phyloP scores from a whole-genome alignment of 2,888 invertebrate genomes.

The Calliscelio sp. region DNA sequence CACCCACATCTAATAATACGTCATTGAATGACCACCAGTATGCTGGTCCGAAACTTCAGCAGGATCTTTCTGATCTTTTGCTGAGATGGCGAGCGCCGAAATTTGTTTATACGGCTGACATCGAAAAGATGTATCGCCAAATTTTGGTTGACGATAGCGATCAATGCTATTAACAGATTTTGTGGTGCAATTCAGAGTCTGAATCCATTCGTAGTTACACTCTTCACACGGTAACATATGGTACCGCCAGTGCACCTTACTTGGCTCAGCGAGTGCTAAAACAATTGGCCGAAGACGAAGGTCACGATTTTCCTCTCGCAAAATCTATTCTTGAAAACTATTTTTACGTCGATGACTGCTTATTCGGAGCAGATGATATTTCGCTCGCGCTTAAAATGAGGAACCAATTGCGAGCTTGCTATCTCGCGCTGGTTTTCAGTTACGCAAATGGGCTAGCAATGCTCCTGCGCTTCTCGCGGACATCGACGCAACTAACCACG shows the following conservation, averaged over 20 bases:
- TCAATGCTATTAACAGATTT: background rate
- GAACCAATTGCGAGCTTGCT: background rate
- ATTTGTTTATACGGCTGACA: slow-evolving; percentile 73
- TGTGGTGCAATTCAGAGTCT: background rate
- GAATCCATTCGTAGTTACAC: background rate
- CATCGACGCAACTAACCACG: background rate
- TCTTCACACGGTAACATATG: background rate
- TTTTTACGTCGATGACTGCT: background rate
- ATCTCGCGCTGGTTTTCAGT: background rate
- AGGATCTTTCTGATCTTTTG: background rate
- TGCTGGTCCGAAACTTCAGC: slow-evolving; percentile 19
- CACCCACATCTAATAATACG: background rate
- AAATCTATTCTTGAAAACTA: background rate
- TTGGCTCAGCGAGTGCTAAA: background rate
- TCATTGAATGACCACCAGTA: slow-evolving; percentile 6
- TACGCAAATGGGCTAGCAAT: slow-evolving; percentile 14
- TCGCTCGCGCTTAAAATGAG: background rate
- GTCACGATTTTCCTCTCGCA: background rate
- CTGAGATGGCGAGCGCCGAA: slow-evolving; percentile 1
- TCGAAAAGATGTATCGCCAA: slow-evolving; percentile 79
- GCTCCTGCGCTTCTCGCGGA: background rate
- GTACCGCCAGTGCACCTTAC: background rate
- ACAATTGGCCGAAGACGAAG: background rate
- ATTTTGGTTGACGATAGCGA: slow-evolving; percentile 22
- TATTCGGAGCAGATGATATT: background rate